Evolutionary conservation across 2,888 invertebrate species (phyloP).

Genomic region (Iphiclides podalirius): DNA sequence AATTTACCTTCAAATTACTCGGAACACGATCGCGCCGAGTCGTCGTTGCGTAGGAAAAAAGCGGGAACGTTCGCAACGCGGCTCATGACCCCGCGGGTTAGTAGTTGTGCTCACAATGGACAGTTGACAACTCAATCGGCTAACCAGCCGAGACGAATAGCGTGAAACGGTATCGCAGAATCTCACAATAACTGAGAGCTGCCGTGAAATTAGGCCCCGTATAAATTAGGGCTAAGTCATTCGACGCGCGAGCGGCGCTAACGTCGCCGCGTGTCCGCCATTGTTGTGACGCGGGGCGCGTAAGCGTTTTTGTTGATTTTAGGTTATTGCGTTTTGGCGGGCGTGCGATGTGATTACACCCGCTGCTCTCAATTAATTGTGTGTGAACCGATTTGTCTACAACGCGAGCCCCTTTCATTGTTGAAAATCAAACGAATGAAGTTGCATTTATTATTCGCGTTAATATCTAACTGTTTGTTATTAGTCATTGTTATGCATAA

Average conservation of each 20-base stretch:
- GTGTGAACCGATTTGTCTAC: conserved; percentile 33
- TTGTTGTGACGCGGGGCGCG: conserved; percentile 59
- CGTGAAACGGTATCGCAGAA: conserved; percentile 66
- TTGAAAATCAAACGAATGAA: background rate
- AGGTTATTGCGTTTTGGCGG: conserved; percentile 46
- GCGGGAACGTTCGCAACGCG: too few relatives aligned
- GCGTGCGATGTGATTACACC: conserved; percentile 43
- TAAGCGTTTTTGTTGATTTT: conserved; percentile 72
- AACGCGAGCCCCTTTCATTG: background rate
- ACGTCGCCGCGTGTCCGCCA: conserved; percentile 64
- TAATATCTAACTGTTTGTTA: background rate
- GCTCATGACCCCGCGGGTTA: conserved; percentile 6
- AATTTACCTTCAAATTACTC: conserved; percentile 51
- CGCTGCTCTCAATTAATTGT: conserved; percentile 54
- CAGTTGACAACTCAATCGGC: conserved; percentile 61
- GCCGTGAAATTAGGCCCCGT: conserved; percentile 72
- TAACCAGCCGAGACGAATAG: conserved; percentile 68
- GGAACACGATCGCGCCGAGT: conserved; percentile 33
- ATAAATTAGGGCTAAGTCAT: conserved; percentile 68
- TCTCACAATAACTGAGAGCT: conserved; percentile 70
- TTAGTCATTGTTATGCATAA: too few relatives aligned
- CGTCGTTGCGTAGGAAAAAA: too few relatives aligned
- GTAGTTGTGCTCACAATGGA: conserved; percentile 38
- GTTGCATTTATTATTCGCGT: background rate
- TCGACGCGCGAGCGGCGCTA: conserved; percentile 62